Percentiles rank a stretch among this genome's conserved stretches.
phyloP scores from a whole-genome alignment of 2,113 vertebrate genomes.

The Colius striatus region DNA sequence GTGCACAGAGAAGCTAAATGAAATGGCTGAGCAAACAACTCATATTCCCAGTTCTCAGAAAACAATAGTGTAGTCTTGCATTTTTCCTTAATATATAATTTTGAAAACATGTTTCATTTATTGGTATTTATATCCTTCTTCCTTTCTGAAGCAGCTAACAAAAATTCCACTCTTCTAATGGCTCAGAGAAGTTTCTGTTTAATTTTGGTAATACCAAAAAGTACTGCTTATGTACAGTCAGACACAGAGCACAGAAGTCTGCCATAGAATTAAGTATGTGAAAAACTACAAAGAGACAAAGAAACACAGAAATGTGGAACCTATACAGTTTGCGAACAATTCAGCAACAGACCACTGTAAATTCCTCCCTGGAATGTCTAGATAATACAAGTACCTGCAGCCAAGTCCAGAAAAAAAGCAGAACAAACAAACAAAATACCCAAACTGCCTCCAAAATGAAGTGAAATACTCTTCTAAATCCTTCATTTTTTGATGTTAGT shows the following conservation, averaged over 20 bases:
- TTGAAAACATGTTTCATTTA: neutral
- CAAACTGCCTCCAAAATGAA: neutral
- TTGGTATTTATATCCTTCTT: neutral
- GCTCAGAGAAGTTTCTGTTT: neutral
- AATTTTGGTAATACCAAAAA: neutral
- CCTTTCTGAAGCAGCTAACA: neutral
- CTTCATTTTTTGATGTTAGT: constrained; percentile 37
- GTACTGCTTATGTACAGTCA: neutral
- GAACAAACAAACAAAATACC: neutral
- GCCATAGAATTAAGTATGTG: neutral
- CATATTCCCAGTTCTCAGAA: neutral
- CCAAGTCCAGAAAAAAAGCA: neutral
- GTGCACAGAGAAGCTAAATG: neutral
- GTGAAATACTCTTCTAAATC: constrained; percentile 32
- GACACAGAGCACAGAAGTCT: neutral
- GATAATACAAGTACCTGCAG: neutral
- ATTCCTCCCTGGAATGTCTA: neutral
- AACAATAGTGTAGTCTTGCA: neutral
- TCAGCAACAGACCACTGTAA: neutral
- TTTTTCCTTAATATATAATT: neutral
- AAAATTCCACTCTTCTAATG: neutral
- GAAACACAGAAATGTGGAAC: neutral
- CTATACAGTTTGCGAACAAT: neutral
- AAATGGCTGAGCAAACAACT: neutral
- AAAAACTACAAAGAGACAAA: neutral